Evolutionary conservation across 1,140 invertebrate genomes (phyloP).

Genomic region (Drosophila varians): DNA sequence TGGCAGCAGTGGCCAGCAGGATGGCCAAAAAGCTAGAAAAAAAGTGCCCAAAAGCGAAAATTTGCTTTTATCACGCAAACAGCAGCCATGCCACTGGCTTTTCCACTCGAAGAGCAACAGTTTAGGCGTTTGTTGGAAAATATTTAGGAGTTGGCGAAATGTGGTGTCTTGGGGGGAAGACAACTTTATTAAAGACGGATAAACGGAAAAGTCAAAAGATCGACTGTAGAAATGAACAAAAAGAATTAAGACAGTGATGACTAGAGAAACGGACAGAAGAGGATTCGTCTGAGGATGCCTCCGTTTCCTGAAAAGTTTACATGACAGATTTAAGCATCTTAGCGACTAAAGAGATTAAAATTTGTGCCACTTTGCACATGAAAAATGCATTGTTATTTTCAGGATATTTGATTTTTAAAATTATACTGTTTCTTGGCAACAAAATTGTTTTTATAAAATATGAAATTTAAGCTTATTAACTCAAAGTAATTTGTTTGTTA

Average conservation of each 20-base stretch:
- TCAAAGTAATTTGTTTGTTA: too few relatives aligned
- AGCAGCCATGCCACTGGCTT: constrained; percentile 29
- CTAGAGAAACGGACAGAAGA: constrained; percentile 5
- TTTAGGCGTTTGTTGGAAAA: constrained; percentile 53
- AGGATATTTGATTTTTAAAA: not conserved
- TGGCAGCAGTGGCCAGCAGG: constrained; percentile 8
- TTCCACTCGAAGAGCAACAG: constrained; percentile 49
- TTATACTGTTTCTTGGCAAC: not conserved
- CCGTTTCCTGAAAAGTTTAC: constrained; percentile 79
- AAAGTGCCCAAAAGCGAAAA: constrained; percentile 52
- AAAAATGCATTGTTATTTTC: not conserved
- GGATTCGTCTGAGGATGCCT: not conserved
- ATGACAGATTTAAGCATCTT: constrained; percentile 78
- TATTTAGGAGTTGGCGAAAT: constrained; percentile 36
- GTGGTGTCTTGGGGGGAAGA: constrained; percentile 7
- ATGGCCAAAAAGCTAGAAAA: constrained; percentile 17
- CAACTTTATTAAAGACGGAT: constrained; percentile 71
- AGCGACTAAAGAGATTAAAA: constrained; percentile 61
- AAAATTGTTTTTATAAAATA: not conserved
- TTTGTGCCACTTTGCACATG: not conserved
- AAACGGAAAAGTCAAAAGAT: constrained; percentile 55
- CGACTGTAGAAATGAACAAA: constrained; percentile 50
- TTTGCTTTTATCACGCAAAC: constrained; percentile 75
- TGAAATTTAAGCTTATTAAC: too few relatives aligned
- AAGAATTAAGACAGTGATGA: not conserved